Percentiles rank a stretch among this genome's conserved stretches.
phyloP scores from a whole-genome alignment of 2,113 vertebrate species.

The Ahaetulla prasina region DNA sequence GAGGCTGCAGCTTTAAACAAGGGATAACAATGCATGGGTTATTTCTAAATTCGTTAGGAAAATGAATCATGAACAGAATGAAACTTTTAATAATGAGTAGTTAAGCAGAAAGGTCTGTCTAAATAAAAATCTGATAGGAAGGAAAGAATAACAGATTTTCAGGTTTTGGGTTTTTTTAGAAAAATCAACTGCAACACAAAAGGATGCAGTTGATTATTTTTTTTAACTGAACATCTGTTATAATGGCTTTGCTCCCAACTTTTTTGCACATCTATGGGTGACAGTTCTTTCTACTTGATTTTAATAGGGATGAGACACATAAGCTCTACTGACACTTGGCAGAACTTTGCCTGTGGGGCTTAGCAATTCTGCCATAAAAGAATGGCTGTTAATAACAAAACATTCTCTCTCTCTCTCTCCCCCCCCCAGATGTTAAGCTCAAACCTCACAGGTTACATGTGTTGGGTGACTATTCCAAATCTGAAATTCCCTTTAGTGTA shows the following conservation, averaged over 20 bases:
- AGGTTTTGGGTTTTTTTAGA: not conserved
- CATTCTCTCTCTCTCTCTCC: accelerated
- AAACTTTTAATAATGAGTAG: not conserved
- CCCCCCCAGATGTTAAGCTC: not conserved
- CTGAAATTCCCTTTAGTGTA: not conserved
- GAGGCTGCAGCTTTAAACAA: not conserved
- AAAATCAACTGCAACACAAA: not conserved
- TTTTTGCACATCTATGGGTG: not conserved
- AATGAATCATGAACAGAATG: not conserved
- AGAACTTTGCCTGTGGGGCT: not conserved
- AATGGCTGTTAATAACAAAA: not conserved
- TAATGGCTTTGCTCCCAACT: not conserved
- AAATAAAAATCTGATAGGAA: not conserved
- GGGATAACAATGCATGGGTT: not conserved
- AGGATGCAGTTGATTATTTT: not conserved
- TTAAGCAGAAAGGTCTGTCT: not conserved
- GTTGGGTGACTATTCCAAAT: conserved; percentile 9
- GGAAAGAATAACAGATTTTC: not conserved
- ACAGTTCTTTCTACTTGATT: not conserved
- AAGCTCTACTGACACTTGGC: not conserved
- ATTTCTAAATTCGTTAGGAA: not conserved
- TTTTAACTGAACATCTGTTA: not conserved
- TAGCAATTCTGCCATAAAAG: not conserved
- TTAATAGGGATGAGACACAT: not conserved
- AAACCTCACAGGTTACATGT: not conserved